These are phyloP conservation scores for Bombyx mandarina DNA, from an alignment of 1,140 invertebrate species.

Conservation along the genomic window DNA sequence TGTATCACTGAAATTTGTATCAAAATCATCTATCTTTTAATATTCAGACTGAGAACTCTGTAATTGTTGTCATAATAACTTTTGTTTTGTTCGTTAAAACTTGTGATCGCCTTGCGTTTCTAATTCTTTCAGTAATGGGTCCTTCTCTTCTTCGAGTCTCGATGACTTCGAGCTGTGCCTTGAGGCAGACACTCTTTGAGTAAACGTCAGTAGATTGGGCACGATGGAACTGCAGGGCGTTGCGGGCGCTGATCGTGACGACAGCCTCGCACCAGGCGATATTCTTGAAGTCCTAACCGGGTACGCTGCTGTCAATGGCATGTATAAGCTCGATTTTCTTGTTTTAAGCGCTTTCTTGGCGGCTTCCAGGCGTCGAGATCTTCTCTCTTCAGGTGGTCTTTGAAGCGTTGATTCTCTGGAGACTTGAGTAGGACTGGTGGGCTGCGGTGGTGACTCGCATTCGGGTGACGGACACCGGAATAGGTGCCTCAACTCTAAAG, in stretches of 20 bases:
- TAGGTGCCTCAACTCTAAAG: constrained; percentile 32
- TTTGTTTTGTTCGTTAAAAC: constrained; percentile 27
- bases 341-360: constrained; percentile 48
- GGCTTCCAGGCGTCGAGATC: constrained; percentile 39
- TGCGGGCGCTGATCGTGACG: constrained; percentile 80
- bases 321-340: constrained; percentile 73
- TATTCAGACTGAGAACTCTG: too few relatives aligned
- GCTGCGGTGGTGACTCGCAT: constrained; percentile 80
- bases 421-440: constrained; percentile 79
- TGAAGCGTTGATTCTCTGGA: constrained; percentile 48
- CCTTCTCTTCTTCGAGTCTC: constrained; percentile 72
- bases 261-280: constrained; percentile 33
- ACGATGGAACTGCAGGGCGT: constrained; percentile 77
- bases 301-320: constrained; percentile 63
- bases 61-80: too few relatives aligned
- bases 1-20: too few relatives aligned
- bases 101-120: constrained; percentile 70
- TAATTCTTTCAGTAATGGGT: constrained; percentile 71
- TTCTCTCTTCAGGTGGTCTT: constrained; percentile 42
- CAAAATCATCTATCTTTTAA: too few relatives aligned
- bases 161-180: constrained; percentile 66
- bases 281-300: constrained; percentile 33
- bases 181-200: constrained; percentile 58
- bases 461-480: constrained; percentile 40
- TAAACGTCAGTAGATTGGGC: constrained; percentile 67